These are phyloP conservation scores for Abrostola triplasia DNA, from an alignment of 2,888 invertebrate species.

Conservation along the genomic window DNA sequence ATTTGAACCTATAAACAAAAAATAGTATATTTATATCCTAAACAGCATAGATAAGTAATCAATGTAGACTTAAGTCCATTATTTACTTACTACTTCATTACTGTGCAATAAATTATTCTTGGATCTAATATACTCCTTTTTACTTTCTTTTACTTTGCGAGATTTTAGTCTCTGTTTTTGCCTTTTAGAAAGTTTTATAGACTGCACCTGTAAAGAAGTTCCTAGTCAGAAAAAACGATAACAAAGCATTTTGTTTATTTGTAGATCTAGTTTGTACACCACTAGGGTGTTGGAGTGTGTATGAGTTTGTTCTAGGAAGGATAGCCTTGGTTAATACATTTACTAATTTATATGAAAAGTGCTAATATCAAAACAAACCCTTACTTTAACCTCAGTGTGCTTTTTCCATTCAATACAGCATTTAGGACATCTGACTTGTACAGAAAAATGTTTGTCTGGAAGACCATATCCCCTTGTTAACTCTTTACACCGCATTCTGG, in stretches of 20 bases:
- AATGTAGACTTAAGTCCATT: neutral
- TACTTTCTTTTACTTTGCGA: conserved; percentile 45
- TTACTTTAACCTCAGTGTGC: conserved; percentile 68
- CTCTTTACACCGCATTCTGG: conserved; percentile 77
- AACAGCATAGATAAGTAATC: neutral
- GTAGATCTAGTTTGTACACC: no score
- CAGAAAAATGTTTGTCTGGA: conserved; percentile 75
- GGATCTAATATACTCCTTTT: conserved; percentile 43
- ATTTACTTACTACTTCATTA: conserved; percentile 74
- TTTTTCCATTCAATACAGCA: conserved; percentile 78
- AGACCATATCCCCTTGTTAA: conserved; percentile 71
- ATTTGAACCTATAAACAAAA: conserved; percentile 71
- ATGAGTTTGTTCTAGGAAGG: no score
- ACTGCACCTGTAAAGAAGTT: conserved; percentile 65
- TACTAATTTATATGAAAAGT: no score
- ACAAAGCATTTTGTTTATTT: no score
- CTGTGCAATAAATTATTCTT: conserved; percentile 61
- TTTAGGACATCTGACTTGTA: conserved; percentile 70
- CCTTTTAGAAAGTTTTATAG: conserved; percentile 68
- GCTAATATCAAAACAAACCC: conserved; percentile 4
- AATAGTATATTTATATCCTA: neutral
- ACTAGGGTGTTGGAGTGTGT: no score
- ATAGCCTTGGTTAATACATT: no score
- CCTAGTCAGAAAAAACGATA: no score
- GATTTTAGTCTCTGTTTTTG: conserved; percentile 67